Conservation (phyloP, 2,113 vertebrate species). For the Ailurus styani region DNA sequence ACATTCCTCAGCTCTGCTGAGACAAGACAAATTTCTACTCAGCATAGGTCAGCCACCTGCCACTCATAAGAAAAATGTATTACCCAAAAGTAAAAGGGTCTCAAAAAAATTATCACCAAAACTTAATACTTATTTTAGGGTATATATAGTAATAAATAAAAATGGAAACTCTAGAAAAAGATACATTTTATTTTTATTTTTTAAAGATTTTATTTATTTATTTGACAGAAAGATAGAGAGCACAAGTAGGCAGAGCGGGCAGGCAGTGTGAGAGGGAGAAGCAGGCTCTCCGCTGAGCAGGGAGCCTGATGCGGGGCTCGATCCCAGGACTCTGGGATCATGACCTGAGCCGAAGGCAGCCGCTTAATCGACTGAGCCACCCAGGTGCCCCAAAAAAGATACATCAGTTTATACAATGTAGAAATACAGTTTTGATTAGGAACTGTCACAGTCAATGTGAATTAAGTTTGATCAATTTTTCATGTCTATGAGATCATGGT, state of each 20-base stretch:
- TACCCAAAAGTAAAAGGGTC: background rate
- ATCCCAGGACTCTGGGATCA: too few relatives aligned
- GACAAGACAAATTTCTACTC: background rate
- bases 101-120: background rate
- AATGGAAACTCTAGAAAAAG: slow-evolving; percentile 9
- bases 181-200: background rate
- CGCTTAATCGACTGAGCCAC: too few relatives aligned
- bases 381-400: too few relatives aligned
- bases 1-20: background rate
- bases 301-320: too few relatives aligned
- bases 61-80: background rate
- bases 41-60: background rate
- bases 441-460: background rate
- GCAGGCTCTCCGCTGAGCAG: too few relatives aligned
- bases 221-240: too few relatives aligned
- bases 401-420: background rate
- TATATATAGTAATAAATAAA: background rate
- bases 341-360: too few relatives aligned
- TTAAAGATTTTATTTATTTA: too few relatives aligned
- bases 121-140: background rate
- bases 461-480: background rate
- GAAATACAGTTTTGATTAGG: background rate
- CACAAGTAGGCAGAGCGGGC: too few relatives aligned
- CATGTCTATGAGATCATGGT: background rate
- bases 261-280: too few relatives aligned